Evolutionary conservation across 1,140 invertebrate species (phyloP), one percentile per base, ranked within the genome.

Genomic region (Zaprionus inermis): DNA sequence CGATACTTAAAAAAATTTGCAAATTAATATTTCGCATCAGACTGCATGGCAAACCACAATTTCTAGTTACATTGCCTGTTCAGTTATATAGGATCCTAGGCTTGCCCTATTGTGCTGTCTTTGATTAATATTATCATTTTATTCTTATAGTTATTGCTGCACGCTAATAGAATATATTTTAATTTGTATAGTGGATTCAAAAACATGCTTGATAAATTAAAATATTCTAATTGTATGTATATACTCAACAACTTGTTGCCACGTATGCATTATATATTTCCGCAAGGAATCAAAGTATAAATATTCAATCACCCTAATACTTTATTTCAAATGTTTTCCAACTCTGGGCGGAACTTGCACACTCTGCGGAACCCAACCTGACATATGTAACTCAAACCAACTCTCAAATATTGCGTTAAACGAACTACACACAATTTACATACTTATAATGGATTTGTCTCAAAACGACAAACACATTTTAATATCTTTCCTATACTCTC

Each of bases 321-420:
- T 88, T 83, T 68, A 68, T 88, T 76, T 79, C 79, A 86, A 84
- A 86, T 41, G 51, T 77, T 72, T 74, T 67, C 46, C 68, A 71
- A 78, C 51, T 49, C 70, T 74, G 76, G 83, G 70, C 84, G 83
- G 73, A 86, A 79, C 70, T 69, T 78, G 72, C 79, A 73, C 72
- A 65, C 83, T 67, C 55, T 69, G 76, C 59, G 82, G 82, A 85
- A 86, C 65, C 61, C 61, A 58, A 28, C 24, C 24, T 28, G 24
- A 28, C 3, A 28, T 28, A 28, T 28, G 24, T 28, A 28, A 28
- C 24, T 28, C 24, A 28, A 74, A 22, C 44, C 11, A 16, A 44
- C 38, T 44, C 38, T 18, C n/a, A 52, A 41, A 59, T 64, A 57
- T 16, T 67, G 54, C 44, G 56, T 77, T 32, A 55, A 36, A 67